Conservation (phyloP, 1,140 invertebrate genomes). For the Kradibia gibbosae region DNA sequence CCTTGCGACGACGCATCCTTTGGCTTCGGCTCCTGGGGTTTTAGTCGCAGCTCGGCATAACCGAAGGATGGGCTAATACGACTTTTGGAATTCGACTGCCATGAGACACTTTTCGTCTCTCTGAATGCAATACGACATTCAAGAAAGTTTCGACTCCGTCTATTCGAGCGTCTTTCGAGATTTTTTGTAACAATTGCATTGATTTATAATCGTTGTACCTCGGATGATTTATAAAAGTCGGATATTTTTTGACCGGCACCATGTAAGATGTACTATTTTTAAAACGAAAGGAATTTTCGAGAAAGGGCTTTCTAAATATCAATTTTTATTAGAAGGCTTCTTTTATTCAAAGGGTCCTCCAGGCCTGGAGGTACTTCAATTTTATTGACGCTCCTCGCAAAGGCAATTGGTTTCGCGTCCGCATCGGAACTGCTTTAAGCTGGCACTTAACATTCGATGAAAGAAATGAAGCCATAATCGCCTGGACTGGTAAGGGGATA, state of each 20-base stretch:
- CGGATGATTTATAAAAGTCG: background rate
- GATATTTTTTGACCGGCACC: background rate
- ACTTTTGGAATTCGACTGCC: background rate
- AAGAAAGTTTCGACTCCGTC: no score
- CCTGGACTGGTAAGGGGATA: no score
- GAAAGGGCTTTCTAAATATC: background rate
- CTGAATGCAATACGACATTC: no score
- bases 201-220: background rate
- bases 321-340: no score
- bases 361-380: background rate
- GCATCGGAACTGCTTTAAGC: constrained; percentile 10
- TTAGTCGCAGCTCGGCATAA: no score
- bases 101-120: no score
- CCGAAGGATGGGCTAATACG: background rate
- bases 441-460: constrained; percentile 36
- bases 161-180: no score
- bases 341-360: no score
- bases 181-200: background rate
- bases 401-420: constrained; percentile 5
- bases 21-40: no score
- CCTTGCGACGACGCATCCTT: background rate
- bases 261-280: background rate
- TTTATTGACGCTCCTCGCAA: background rate
- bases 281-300: background rate
- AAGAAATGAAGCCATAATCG: constrained; percentile 23